Percentiles rank a stretch among this genome's conserved stretches.
phyloP scores from a whole-genome alignment of 2,113 vertebrate species.

The Lepidothrix coronata region DNA sequence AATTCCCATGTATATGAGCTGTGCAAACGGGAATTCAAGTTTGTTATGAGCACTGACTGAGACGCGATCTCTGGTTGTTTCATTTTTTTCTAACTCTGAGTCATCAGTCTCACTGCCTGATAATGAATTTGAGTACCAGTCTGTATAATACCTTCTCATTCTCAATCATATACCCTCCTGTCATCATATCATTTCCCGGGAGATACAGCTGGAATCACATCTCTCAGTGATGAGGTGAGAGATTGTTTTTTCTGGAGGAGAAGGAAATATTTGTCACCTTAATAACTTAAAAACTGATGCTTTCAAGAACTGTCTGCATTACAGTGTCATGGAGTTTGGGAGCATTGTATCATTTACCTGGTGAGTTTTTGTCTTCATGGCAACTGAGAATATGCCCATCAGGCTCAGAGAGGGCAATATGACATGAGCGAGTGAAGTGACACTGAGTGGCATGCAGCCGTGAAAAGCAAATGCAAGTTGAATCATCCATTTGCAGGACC shows the following conservation, averaged over 20 bases:
- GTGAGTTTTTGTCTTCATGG: not conserved
- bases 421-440: not conserved
- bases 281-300: constrained; percentile 13
- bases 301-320: not conserved
- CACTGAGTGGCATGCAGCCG: not conserved
- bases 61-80: constrained; percentile 7
- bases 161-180: not conserved
- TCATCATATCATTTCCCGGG: constrained; percentile 34
- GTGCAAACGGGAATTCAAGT: constrained; percentile 34
- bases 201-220: not conserved
- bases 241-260: not conserved
- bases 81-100: constrained; percentile 28
- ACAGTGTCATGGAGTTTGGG: not conserved
- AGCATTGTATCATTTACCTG: not conserved
- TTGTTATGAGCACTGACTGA: constrained; percentile 49
- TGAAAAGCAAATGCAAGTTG: not conserved
- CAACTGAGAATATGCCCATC: not conserved
- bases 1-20: constrained; percentile 45
- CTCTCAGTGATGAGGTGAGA: not conserved
- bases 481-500: not conserved
- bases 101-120: constrained; percentile 47
- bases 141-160: constrained; percentile 34
- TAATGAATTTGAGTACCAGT: constrained; percentile 38
- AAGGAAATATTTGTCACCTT: constrained; percentile 17
- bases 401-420: not conserved